Evolutionary conservation across 2,888 invertebrate genomes (phyloP), one percentile per base, ranked within the genome.

Genomic region (Nyleta sp.): DNA sequence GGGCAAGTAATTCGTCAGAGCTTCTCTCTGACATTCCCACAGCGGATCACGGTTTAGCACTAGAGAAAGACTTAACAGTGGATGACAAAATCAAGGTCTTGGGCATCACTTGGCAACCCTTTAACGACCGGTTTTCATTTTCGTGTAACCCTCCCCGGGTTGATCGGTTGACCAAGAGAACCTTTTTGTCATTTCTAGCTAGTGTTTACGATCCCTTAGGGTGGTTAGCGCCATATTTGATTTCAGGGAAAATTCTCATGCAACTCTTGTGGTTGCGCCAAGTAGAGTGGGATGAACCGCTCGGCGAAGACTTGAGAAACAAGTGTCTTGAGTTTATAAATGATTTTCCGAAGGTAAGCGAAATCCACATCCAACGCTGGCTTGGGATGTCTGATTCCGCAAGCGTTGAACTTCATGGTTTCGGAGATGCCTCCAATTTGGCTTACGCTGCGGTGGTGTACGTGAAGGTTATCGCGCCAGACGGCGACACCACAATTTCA

Each of bases 171-270:
- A 50, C 50, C 7, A 57, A 57, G 11, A 17, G 55, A 0, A 3
- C 15, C 13, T 22, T 57, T 15, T 10, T 57, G 5, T 57, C 59
- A 0, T 4, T 59, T 10, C 2, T 59, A 7, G 28, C 44, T 4
- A 42, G 44, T 7, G 28, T 59, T 28, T 59, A 44, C 18, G 42
- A 59, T 6, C 44, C 59, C 5, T 28, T 62, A 11, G 62, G 62
- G 4, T 50, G 62, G 62, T n/a, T 22, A 3, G 17, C 52, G 1
- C 40, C 52, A 15, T 52, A 50, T 24, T 13, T 65, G 10, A 31
- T 65, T 1, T 11, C 0, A 2, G 64, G 64, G 7, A 65, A 65
- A n/a, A 31, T 65, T 0, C 2, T 65, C 0, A 17, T 65, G 15
- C 64, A 65, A 20, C n/a, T 2, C 4, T 22, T 65, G 11, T 65